These are phyloP conservation scores for Tinea semifulvella DNA, from an alignment of 2,888 invertebrate genomes.

Conservation along the genomic window DNA sequence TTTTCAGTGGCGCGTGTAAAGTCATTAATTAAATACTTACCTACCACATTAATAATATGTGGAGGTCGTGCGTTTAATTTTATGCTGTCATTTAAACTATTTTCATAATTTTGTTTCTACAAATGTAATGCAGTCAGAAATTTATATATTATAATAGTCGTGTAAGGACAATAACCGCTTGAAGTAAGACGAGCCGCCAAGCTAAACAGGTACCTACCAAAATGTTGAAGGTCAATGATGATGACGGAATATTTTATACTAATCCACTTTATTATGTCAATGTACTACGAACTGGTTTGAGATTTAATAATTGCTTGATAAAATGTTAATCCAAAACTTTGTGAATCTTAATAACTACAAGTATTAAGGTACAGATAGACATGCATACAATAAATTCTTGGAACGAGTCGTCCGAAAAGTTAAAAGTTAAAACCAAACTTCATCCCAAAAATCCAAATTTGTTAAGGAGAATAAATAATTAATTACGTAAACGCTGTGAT, in stretches of 20 bases:
- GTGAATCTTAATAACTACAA: no score
- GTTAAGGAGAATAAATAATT: slow-evolving; percentile 3
- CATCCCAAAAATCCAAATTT: slow-evolving; percentile 23
- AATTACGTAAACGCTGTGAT: slow-evolving; percentile 3
- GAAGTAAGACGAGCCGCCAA: background rate
- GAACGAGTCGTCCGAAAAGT: no score
- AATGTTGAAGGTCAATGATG: slow-evolving; percentile 6
- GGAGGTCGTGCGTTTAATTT: background rate
- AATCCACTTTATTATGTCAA: slow-evolving; percentile 17
- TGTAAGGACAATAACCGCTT: slow-evolving; percentile 2
- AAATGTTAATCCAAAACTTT: no score
- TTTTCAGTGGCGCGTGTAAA: slow-evolving; percentile 9
- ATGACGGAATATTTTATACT: slow-evolving; percentile 11
- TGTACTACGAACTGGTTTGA: slow-evolving; percentile 18
- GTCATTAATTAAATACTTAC: background rate
- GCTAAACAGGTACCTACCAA: background rate
- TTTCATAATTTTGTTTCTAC: no score
- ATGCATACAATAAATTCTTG: no score
- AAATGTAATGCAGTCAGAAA: no score
- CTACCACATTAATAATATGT: background rate
- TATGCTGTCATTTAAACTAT: no score
- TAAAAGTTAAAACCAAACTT: no score
- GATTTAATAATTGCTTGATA: slow-evolving; percentile 24
- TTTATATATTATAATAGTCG: no score
- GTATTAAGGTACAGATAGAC: no score